Base-by-base conservation (phyloP, 2,888 invertebrate species). In the Lathronympha strigana region DNA sequence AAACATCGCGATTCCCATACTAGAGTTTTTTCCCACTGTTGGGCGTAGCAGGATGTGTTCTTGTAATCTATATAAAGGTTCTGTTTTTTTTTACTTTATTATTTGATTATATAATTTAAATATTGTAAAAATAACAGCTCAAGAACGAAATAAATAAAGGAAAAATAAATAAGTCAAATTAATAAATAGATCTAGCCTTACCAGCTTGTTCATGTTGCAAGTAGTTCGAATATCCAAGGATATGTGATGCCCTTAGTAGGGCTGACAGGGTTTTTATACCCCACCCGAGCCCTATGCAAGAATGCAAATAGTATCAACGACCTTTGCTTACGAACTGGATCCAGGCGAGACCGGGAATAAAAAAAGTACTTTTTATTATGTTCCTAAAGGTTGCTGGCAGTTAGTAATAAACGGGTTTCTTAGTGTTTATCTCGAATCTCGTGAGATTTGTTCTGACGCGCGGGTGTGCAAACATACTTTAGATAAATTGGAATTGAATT, bases 161-260 rank as follows among this genome's bases (percentile, higher is more conserved):
- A n/a, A n/a, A n/a, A n/a, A 8, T 33, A 11, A 33, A 8, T 11
- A 19, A 36, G n/a, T n/a, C n/a, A n/a, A n/a, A n/a, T n/a, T 47
- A 61, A 43, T 21, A 38, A 63, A 31, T 4, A 25, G 4, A 11
- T 31, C 11, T 17, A 25, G 15, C 66, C 83, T 83, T 78, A 84
- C 84, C 82, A 83, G 76, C 71, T 80, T 82, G 69, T 74, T 74
- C 83, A 83, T 84, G 78, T 71, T 80, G 77, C 67, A 72, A 54
- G 73, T 67, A 64, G 63, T 72, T 73, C 69, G 71, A 57, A 49
- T 78, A 73, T 78, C 72, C 73, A 74, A 67, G 78, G 78, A 68
- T 78, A 79, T 81, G 78, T 83, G 83, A 80, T 81, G 77, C 73
- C 76, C 76, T 73, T 64, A 68, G 66, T 74, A 76, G 76, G 76